These are phyloP conservation scores for Nibea coibor DNA, from an alignment of 2,113 vertebrate genomes.

Conservation along the genomic window DNA sequence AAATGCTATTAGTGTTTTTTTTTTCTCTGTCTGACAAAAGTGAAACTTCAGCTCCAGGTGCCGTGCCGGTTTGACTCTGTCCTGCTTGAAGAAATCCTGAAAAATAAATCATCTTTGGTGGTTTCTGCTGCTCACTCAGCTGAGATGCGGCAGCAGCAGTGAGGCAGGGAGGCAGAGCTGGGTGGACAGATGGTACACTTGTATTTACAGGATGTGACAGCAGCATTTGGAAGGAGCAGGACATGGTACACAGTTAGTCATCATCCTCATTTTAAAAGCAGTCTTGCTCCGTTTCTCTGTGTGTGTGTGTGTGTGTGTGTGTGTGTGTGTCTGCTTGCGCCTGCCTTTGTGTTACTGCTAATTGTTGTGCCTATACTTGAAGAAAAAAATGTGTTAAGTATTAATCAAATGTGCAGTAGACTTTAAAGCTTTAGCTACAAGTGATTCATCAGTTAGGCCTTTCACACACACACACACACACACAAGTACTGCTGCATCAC, in stretches of 20 bases:
- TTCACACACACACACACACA: constrained; percentile 5
- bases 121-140: constrained; percentile 40
- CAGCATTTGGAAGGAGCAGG: constrained; percentile 59
- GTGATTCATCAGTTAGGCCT: constrained; percentile 36
- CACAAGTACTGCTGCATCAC: constrained; percentile 60
- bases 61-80: background rate
- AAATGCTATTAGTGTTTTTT: background rate
- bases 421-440: constrained; percentile 26
- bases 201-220: constrained; percentile 73
- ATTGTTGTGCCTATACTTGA: constrained; percentile 34
- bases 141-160: constrained; percentile 15
- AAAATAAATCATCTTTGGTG: constrained; percentile 27
- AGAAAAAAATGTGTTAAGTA: constrained; percentile 15
- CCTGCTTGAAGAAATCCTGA: background rate
- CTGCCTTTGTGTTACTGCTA: constrained; percentile 30
- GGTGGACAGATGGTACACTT: constrained; percentile 69
- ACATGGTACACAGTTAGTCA: constrained; percentile 65
- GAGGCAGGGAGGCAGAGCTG: constrained; percentile 47
- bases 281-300: background rate
- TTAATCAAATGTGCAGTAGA: constrained; percentile 33
- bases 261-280: constrained; percentile 60
- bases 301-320: no score
- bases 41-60: background rate
- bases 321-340: background rate
- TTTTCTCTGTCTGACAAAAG: background rate